phyloP scores from a whole-genome alignment of 2,797 vertebrate species.

The Catharus ustulatus region DNA sequence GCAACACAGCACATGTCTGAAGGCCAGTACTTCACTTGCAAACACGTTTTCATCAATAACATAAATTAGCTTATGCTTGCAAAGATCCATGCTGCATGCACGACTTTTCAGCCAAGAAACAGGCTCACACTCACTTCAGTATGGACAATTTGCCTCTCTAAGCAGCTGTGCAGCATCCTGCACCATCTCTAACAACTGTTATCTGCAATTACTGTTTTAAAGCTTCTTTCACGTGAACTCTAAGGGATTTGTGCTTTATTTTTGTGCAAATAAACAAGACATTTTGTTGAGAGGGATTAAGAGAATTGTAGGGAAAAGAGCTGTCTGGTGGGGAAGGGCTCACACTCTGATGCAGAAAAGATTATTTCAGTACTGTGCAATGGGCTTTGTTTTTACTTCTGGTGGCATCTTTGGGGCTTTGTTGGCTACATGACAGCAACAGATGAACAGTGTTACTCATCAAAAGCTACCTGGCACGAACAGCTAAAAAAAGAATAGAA shows the following conservation, averaged over 20 bases:
- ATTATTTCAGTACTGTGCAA: not conserved
- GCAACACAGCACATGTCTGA: not conserved
- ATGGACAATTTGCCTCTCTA: not conserved
- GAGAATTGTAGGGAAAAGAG: not conserved
- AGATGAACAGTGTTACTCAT: constrained; percentile 3
- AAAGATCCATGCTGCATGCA: not conserved
- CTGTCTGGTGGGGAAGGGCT: not conserved
- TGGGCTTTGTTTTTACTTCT: constrained; percentile 1
- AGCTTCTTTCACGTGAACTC: not conserved
- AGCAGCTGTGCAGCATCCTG: not conserved
- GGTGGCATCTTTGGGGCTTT: not conserved
- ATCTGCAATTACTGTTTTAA: not conserved
- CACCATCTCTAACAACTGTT: not conserved
- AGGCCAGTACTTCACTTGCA: not conserved
- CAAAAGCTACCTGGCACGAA: constrained; percentile 32
- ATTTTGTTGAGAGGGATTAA: not conserved
- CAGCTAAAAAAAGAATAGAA: not conserved
- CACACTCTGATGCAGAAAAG: not conserved
- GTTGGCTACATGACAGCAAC: not conserved
- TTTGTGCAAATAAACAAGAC: not conserved
- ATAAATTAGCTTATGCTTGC: not conserved
- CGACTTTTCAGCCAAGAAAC: not conserved
- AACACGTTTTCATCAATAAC: not conserved
- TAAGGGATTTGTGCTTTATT: not conserved
- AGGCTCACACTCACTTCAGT: not conserved